These are phyloP conservation scores for Uria lomvia DNA, from an alignment of 2,113 vertebrate genomes.

Conservation along the genomic window DNA sequence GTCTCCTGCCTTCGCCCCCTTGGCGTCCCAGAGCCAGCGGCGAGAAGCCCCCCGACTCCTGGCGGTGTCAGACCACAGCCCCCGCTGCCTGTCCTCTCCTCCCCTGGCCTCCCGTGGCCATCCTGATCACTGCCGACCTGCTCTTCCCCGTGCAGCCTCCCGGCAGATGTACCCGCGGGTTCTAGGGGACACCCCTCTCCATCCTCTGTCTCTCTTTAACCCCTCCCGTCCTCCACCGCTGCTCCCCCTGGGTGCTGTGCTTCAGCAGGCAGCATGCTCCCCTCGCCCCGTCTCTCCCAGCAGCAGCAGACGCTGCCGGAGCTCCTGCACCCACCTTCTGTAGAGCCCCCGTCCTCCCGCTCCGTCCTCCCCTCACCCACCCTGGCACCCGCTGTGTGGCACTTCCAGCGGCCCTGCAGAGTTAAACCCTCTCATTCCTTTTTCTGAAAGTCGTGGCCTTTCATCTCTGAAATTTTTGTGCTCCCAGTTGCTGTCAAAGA, in stretches of 20 bases:
- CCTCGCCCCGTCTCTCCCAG: neutral
- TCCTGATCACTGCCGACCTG: neutral
- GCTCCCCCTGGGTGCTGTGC: neutral
- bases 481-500: neutral
- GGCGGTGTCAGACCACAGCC: neutral
- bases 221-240: neutral
- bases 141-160: neutral
- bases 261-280: neutral
- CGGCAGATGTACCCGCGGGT: accelerated
- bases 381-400: neutral
- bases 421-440: neutral
- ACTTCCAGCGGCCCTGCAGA: neutral
- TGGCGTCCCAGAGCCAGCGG: neutral
- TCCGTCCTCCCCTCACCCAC: neutral
- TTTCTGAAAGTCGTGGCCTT: neutral
- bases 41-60: neutral
- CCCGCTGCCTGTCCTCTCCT: neutral
- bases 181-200: neutral
- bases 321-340: accelerated
- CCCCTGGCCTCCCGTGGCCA: accelerated
- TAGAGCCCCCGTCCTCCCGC: neutral
- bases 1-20: neutral
- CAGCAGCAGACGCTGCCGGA: neutral
- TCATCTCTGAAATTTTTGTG: neutral
- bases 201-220: neutral